Base-by-base conservation (phyloP, 2,888 invertebrate species). In the Plemyria rubiginata region DNA sequence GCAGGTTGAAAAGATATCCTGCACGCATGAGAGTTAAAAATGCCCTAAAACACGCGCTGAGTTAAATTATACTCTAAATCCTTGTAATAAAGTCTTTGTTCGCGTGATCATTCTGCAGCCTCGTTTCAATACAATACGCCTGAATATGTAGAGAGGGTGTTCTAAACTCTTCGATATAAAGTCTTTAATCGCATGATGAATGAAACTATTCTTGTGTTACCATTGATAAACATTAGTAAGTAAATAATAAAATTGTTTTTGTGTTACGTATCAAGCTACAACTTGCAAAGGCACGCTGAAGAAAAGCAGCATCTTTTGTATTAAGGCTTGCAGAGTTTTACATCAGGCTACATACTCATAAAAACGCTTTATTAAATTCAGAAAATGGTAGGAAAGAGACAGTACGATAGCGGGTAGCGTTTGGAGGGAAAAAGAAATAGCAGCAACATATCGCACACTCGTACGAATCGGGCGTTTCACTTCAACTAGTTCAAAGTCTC, bases 221-320 rank as follows among this genome's bases (percentile, higher is more conserved):
- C 13, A 49, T 53, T 41, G 53, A 43, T 53, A 46, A 29, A 49
- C 29, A 32, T 29, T 29, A 45, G 12, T 16, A 54, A 5, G 15
- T 43, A 54, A 49, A n/a, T 52, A 52, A 11, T 43, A 32, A 38
- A 45, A 45, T 32, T 41, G 53, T 41, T 43, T 43, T 7, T 43
- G 11, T 41, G 40, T 56, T 40, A 38, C 41, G 56, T 22, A 49
- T 56, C 56, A 56, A 49, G 36, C 28, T 56, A 49, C 56, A 49
- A 29, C 40, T 16, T 15, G 28, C 48, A 36, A 9, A 13, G 29
- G 22, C 9, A 22, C 22, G 22, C 22, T 22, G 22, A 22, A 22
- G 1, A 28, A 52, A 40, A 38, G 12, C 28, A 48, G 16, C 40
- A 45, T 15, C 9, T 15, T 15, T 15, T 45, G 8, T 45, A 45